Percentiles rank a stretch among this genome's conserved stretches.
These are phyloP conservation scores for Cyprinus carpio DNA, from an alignment of 2,113 vertebrate genomes.

Conservation along the genomic window DNA sequence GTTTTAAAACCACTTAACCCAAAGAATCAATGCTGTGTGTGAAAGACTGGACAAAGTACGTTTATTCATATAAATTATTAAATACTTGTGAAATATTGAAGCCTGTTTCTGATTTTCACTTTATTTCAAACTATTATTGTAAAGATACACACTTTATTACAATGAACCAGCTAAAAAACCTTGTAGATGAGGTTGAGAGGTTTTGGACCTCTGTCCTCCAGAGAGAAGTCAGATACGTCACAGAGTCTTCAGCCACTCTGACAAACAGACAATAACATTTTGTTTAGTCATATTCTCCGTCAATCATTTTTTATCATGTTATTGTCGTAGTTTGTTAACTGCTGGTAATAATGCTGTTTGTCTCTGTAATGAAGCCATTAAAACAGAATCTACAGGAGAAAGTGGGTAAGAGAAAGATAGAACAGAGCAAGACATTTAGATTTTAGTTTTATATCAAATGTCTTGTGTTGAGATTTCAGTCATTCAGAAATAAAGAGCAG, in stretches of 20 bases:
- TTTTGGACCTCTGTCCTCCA: slow-evolving; percentile 57
- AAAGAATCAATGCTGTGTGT: too few species aligned
- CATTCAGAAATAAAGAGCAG: neutral
- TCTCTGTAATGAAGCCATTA: neutral
- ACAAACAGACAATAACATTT: slow-evolving; percentile 3
- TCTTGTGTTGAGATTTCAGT: neutral
- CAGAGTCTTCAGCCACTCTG: slow-evolving; percentile 54
- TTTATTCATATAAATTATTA: too few species aligned
- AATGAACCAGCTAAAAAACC: neutral
- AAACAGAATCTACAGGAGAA: too few species aligned
- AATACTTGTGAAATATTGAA: too few species aligned
- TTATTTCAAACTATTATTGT: too few species aligned
- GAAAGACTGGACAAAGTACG: too few species aligned
- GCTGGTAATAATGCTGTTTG: neutral
- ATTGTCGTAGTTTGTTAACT: too few species aligned
- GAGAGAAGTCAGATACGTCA: slow-evolving; percentile 67
- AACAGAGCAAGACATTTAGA: neutral
- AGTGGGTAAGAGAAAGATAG: neutral
- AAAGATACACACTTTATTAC: too few species aligned
- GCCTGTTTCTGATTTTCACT: too few species aligned
- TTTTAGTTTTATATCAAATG: too few species aligned
- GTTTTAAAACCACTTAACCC: too few species aligned
- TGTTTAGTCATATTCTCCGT: neutral
- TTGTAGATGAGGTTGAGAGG: neutral
- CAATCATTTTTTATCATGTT: too few species aligned